Conservation (phyloP, 2,113 vertebrate genomes). For the Melanostigma gelatinosum region DNA sequence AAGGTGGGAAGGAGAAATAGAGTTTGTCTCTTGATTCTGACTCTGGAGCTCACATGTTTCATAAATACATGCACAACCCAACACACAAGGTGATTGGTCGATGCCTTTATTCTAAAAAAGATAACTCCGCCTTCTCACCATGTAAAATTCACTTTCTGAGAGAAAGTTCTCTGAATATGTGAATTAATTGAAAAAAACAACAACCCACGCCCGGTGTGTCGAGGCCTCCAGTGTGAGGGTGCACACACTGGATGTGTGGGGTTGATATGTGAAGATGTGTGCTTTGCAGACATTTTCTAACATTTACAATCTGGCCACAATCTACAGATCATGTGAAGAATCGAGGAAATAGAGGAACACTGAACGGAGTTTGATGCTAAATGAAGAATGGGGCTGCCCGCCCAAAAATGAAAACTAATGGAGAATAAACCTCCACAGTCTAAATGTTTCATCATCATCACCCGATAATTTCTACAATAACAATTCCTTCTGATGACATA, state of each 20-base stretch:
- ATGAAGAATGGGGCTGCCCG: constrained; percentile 6
- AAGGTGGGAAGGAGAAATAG: too few relatives aligned
- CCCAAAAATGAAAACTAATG: constrained; percentile 23
- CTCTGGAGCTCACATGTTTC: too few relatives aligned
- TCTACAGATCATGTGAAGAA: neutral
- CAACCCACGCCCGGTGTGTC: too few relatives aligned
- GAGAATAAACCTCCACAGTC: constrained; percentile 2
- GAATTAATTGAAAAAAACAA: too few relatives aligned
- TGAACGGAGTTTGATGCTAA: neutral
- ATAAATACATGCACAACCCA: neutral
- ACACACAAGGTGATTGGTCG: too few relatives aligned
- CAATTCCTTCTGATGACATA: constrained; percentile 34
- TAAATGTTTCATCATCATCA: constrained; percentile 58
- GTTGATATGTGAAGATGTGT: neutral
- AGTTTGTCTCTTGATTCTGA: too few relatives aligned
- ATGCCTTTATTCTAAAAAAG: too few relatives aligned
- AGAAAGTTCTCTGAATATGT: too few relatives aligned
- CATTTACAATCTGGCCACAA: neutral
- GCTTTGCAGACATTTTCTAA: neutral
- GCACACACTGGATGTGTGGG: constrained; percentile 3
- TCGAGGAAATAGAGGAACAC: neutral
- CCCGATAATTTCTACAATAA: constrained; percentile 24
- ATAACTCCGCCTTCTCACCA: too few relatives aligned
- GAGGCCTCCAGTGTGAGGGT: too few relatives aligned
- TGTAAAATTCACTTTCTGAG: too few relatives aligned